A percentile compares a stretch with the other conserved stretches of the same genome.
Evolutionary conservation across 2,113 vertebrate genomes (phyloP).

Genomic region (Triplophysa siluroides): DNA sequence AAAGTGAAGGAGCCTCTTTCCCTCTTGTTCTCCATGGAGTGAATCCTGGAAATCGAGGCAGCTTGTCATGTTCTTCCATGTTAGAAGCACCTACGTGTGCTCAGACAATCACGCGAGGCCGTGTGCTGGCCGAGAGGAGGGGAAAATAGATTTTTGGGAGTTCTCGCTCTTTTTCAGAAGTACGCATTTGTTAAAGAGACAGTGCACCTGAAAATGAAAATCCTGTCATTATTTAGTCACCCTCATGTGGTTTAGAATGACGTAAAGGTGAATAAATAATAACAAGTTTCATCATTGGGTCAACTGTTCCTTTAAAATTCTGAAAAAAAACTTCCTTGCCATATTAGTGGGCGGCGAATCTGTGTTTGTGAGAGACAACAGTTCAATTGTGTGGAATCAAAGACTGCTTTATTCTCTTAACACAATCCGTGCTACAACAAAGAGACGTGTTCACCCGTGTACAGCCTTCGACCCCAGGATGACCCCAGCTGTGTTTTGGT

Average conservation of each 20-base stretch:
- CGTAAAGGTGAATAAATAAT: not conserved
- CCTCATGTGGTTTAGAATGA: not conserved
- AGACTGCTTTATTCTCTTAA: slow-evolving; percentile 37
- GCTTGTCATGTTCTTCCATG: slow-evolving; percentile 19
- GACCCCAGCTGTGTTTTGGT: not conserved
- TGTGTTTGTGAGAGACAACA: slow-evolving; percentile 32
- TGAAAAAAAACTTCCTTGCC: slow-evolving; percentile 19
- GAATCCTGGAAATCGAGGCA: not conserved
- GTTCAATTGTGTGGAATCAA: slow-evolving; percentile 42
- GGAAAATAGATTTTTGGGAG: slow-evolving; percentile 35
- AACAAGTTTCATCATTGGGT: not conserved
- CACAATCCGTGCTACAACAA: slow-evolving; percentile 44
- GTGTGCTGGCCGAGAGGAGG: not conserved
- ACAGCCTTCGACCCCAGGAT: slow-evolving; percentile 61
- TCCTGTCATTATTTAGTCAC: not conserved
- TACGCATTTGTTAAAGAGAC: slow-evolving; percentile 40
- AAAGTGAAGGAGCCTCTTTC: slow-evolving; percentile 21
- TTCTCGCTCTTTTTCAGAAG: slow-evolving; percentile 41
- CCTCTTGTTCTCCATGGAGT: slow-evolving; percentile 13
- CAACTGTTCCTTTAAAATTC: slow-evolving; percentile 10
- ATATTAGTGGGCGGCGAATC: slow-evolving; percentile 31
- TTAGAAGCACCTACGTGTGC: slow-evolving; percentile 12
- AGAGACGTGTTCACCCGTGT: slow-evolving; percentile 49
- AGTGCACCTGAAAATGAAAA: not conserved
- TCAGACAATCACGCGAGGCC: slow-evolving; percentile 38